phyloP scores from a whole-genome alignment of 2,113 vertebrate genomes.

The Semnornis frantzii region DNA sequence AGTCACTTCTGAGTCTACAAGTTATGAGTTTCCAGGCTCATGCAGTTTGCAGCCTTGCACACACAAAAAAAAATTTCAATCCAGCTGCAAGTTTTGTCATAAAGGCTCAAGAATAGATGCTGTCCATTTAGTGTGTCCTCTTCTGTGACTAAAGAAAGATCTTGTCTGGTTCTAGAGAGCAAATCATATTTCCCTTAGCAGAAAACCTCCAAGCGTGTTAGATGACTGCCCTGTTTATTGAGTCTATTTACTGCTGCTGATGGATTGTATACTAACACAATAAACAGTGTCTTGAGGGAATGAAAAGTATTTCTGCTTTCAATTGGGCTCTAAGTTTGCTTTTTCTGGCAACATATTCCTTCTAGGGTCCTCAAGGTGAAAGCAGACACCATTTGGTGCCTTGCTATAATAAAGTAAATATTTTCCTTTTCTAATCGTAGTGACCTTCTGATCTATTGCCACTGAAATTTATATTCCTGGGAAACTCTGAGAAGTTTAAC shows the following conservation, averaged over 20 bases:
- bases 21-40: not conserved
- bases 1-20: not conserved
- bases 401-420: conserved; percentile 48
- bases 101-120: not conserved
- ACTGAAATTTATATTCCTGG: conserved; percentile 37
- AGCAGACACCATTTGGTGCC: conserved; percentile 42
- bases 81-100: not conserved
- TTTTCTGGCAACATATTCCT: conserved; percentile 68
- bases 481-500: conserved; percentile 24
- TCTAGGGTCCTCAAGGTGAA: conserved; percentile 67
- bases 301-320: conserved; percentile 69
- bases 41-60: not conserved
- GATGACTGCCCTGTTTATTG: conserved; percentile 61
- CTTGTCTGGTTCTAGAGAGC: conserved; percentile 39
- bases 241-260: conserved; percentile 73
- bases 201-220: conserved; percentile 65
- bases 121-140: conserved; percentile 25
- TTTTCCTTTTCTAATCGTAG: conserved; percentile 38
- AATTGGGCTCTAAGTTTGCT: conserved; percentile 54
- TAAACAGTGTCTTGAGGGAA: conserved; percentile 53
- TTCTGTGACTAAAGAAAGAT: conserved; percentile 45
- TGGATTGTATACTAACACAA: conserved; percentile 70
- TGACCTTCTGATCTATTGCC: conserved; percentile 21
- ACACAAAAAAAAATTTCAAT: not conserved
- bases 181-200: conserved; percentile 63